Evolutionary conservation across 1,140 invertebrate genomes (phyloP).

Genomic region (Calliopsis andreniformis): DNA sequence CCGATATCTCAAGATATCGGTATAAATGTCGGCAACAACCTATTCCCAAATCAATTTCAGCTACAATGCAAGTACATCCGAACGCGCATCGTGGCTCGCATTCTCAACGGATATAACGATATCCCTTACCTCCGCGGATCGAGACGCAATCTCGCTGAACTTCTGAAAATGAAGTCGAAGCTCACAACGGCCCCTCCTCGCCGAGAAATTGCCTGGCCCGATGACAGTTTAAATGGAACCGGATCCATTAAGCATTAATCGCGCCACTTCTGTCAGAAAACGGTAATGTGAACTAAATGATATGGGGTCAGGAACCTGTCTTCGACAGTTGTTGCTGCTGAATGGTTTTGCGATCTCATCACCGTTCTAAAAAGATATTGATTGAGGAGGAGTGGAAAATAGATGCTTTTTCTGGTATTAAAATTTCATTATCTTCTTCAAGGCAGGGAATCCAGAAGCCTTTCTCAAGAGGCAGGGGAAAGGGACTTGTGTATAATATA

Average conservation of each 20-base stretch:
- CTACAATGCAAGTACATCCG: conserved; percentile 64
- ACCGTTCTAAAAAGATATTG: not conserved
- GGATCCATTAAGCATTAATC: conserved; percentile 43
- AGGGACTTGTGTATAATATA: too few relatives aligned
- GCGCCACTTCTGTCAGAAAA: not conserved
- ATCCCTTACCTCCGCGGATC: conserved; percentile 1
- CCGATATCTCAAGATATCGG: conserved; percentile 15
- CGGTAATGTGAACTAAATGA: conserved; percentile 7
- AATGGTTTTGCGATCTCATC: not conserved
- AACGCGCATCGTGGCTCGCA: conserved; percentile 20
- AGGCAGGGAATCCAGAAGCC: too few relatives aligned
- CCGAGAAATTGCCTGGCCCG: conserved; percentile 45
- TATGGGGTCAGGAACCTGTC: not conserved
- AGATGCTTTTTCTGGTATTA: too few relatives aligned
- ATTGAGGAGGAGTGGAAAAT: not conserved
- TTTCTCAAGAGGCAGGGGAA: too few relatives aligned
- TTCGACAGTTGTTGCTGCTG: not conserved
- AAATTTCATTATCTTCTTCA: too few relatives aligned
- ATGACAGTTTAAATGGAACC: conserved; percentile 47
- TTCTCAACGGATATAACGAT: conserved; percentile 31
- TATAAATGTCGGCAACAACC: conserved; percentile 48
- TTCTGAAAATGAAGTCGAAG: conserved; percentile 30
- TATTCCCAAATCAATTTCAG: conserved; percentile 70
- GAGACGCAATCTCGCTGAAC: conserved; percentile 21
- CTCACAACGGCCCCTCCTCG: conserved; percentile 18